phyloP scores from a whole-genome alignment of 2,888 invertebrate genomes.

The Ecliptopera silaceata region DNA sequence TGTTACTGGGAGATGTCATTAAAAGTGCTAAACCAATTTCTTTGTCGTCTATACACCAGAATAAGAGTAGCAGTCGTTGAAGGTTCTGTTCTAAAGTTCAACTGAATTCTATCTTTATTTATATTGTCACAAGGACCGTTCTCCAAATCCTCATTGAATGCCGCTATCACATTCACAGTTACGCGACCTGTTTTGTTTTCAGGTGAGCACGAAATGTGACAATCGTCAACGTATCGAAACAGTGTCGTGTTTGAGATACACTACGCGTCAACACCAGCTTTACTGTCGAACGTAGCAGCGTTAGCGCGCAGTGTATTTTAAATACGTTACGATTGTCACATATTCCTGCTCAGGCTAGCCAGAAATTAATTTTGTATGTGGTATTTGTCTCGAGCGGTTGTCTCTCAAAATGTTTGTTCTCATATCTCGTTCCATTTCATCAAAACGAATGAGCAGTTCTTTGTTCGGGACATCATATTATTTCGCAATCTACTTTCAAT shows the following conservation, averaged over 20 bases:
- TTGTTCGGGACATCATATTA: conserved; percentile 13
- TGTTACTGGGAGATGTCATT: too few species aligned
- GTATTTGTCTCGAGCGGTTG: conserved; percentile 1
- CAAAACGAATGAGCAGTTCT: conserved; percentile 9
- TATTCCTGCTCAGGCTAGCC: not conserved
- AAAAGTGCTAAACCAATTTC: too few species aligned
- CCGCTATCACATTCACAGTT: not conserved
- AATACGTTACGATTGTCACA: too few species aligned
- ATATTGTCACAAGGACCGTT: not conserved
- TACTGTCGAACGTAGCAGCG: too few species aligned
- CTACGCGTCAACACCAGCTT: too few species aligned
- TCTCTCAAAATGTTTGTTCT: conserved; percentile 17
- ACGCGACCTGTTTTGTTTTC: conserved; percentile 13
- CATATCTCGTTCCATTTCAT: conserved; percentile 17
- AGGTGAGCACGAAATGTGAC: too few species aligned
- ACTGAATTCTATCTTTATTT: not conserved
- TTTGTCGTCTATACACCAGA: too few species aligned
- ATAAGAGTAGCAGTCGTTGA: too few species aligned
- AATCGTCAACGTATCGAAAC: too few species aligned
- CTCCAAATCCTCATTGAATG: not conserved
- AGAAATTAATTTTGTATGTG: conserved; percentile 8
- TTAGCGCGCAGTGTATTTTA: too few species aligned
- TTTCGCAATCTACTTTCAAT: conserved; percentile 7
- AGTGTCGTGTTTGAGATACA: too few species aligned
- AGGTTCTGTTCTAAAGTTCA: not conserved